A percentile compares a stretch with the other conserved stretches of the same genome.
Evolutionary conservation across 1,140 invertebrate species (phyloP).

Genomic region (fruit fly (Drosophila melanogaster)): DNA sequence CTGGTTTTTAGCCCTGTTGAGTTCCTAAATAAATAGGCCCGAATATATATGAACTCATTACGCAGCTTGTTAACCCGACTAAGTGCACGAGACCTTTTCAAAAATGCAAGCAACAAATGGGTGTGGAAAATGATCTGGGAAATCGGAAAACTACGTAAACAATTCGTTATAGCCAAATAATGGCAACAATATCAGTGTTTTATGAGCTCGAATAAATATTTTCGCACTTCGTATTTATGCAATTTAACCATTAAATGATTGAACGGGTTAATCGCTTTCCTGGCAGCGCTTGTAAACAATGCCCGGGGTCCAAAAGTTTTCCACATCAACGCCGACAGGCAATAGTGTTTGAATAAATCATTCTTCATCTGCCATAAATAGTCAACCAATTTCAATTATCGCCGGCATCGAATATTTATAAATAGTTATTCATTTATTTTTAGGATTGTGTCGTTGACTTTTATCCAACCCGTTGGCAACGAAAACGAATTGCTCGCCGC

Average conservation of each 20-base stretch:
- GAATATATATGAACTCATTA: constrained; percentile 20
- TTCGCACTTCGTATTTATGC: constrained; percentile 50
- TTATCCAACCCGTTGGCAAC: constrained; percentile 25
- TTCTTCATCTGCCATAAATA: constrained; percentile 19
- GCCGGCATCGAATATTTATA: constrained; percentile 27
- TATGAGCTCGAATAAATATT: constrained; percentile 52
- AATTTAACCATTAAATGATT: constrained; percentile 45
- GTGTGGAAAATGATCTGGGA: constrained; percentile 15
- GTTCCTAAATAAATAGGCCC: constrained; percentile 2
- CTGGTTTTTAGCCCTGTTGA: constrained; percentile 1
- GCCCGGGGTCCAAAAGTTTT: constrained; percentile 17
- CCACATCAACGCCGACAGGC: constrained; percentile 20
- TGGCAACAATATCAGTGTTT: constrained; percentile 51
- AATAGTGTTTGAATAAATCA: constrained; percentile 40
- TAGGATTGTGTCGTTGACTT: constrained; percentile 58
- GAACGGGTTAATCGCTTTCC: constrained; percentile 39
- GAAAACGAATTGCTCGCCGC: constrained; percentile 23
- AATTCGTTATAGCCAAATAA: constrained; percentile 41
- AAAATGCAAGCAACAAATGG: constrained; percentile 3
- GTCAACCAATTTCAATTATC: constrained; percentile 39
- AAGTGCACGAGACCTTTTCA: constrained; percentile 1
- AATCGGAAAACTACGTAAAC: constrained; percentile 32
- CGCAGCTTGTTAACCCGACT: constrained; percentile 16
- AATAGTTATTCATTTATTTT: constrained; percentile 52
- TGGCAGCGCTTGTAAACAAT: constrained; percentile 37